Evolutionary conservation across 2,888 invertebrate genomes (phyloP), one percentile per base, ranked within the genome.

Genomic region (Hyles lineata): DNA sequence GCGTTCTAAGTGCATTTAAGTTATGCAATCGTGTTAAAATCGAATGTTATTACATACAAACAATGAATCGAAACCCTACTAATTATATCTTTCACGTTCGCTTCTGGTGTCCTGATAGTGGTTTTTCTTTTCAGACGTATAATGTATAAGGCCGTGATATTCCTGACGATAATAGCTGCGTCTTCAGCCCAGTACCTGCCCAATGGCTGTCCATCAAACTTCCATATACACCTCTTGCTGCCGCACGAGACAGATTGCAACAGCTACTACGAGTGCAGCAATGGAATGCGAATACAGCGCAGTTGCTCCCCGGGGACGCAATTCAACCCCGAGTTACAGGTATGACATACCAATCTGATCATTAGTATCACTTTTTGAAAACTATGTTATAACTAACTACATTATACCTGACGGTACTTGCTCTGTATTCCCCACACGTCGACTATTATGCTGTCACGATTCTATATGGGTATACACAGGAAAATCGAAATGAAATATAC

Each of bases 231-330:
- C 32, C 77, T 76, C 29, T 74, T 91, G 62, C 73, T 91, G 15
- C 83, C 86, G 0, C 90, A 91, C 62, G 89, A 88, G 74, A 82
- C 75, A 0, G 85, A 89, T 73, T 91, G 90, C 76, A 74, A 79
- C 0, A 84, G 83, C 73, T 91, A 76, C 76, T 90, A 90, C 71
- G 80, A 80, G 3, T 91, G 90, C 76, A 83, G 79, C 61, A 73
- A 87, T 76, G 90, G 90, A 19, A 73, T 76, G 0, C 81, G 80
- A 35, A 78, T 86, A 5, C 75, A 82, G 25, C 82, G 78, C 76
- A 72, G 61, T 2, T 91, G 91, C 32, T 77, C 76, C 0, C 59
- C 76, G 0, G 87, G 87, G 0, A 80, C 84, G 1, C 76, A 81
- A 0, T 91, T 90, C 74, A 88, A 90, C 76, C 75, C 76, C 0